These are phyloP conservation scores for Tenualosa ilisha DNA, from an alignment of 2,797 vertebrate species.

Conservation along the genomic window DNA sequence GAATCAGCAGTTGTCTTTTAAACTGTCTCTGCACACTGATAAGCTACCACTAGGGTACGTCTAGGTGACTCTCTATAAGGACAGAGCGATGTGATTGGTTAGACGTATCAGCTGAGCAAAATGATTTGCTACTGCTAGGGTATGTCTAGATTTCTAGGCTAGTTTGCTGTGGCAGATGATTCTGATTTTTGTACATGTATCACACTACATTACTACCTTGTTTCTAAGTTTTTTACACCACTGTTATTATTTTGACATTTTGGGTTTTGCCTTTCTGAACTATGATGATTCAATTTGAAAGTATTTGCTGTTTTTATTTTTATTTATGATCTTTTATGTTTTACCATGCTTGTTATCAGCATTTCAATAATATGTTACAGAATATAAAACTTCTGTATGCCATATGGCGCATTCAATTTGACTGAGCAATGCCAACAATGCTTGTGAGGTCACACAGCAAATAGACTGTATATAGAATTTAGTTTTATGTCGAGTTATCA, in stretches of 20 bases:
- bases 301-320: background rate
- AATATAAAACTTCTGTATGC: background rate
- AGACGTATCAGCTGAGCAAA: too few species aligned
- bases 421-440: background rate
- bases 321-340: background rate
- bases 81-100: too few species aligned
- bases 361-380: constrained; percentile 14
- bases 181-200: background rate
- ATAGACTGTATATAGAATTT: background rate
- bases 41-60: too few species aligned
- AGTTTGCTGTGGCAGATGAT: constrained; percentile 8
- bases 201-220: background rate
- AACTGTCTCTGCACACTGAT: too few species aligned
- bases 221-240: background rate
- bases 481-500: background rate
- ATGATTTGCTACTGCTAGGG: too few species aligned
- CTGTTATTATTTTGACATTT: background rate
- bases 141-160: too few species aligned
- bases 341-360: background rate
- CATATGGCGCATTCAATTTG: background rate
- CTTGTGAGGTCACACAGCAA: background rate
- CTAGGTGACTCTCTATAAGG: too few species aligned
- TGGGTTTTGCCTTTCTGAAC: background rate
- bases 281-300: background rate
- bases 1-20: too few species aligned